Percentiles rank a stretch among this genome's conserved stretches.
phyloP scores from a whole-genome alignment of 1,140 invertebrate species.

The Drosophila arawakana region DNA sequence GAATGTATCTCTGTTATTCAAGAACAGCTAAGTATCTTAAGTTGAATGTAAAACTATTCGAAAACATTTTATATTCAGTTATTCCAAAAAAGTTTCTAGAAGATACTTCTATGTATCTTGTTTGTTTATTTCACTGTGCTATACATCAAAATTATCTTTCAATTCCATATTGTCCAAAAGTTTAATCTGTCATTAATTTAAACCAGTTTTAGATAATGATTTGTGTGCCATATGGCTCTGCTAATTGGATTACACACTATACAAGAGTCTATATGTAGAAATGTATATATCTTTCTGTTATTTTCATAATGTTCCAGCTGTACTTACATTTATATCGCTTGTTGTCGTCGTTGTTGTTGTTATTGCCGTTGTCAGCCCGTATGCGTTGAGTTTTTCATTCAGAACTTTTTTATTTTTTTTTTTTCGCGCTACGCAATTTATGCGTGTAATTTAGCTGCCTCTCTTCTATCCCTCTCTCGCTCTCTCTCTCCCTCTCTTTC shows the following conservation, averaged over 20 bases:
- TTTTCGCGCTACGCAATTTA: conserved; percentile 69
- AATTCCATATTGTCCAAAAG: conserved; percentile 14
- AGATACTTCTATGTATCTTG: no score
- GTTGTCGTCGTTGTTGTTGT: conserved; percentile 1
- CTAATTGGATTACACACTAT: conserved; percentile 24
- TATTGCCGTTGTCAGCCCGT: conserved; percentile 31
- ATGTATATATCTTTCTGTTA: background rate
- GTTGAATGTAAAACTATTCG: no score
- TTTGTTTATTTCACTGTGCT: no score
- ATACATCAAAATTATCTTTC: no score
- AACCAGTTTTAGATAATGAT: conserved; percentile 34
- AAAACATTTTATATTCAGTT: background rate
- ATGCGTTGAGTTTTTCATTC: conserved; percentile 62
- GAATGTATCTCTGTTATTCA: no score
- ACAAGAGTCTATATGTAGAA: background rate
- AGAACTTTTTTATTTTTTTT: conserved; percentile 47
- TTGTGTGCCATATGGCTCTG: conserved; percentile 17
- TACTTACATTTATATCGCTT: conserved; percentile 74
- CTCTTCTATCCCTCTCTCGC: conserved; percentile 4
- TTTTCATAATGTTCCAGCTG: conserved; percentile 24
- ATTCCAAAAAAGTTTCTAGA: background rate
- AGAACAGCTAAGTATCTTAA: no score
- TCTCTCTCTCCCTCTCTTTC: background rate
- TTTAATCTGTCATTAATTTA: conserved; percentile 8
- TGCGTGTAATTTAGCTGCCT: conserved; percentile 68